Conservation (phyloP, 1,140 invertebrate genomes). For the Diploscapter pachys region DNA sequence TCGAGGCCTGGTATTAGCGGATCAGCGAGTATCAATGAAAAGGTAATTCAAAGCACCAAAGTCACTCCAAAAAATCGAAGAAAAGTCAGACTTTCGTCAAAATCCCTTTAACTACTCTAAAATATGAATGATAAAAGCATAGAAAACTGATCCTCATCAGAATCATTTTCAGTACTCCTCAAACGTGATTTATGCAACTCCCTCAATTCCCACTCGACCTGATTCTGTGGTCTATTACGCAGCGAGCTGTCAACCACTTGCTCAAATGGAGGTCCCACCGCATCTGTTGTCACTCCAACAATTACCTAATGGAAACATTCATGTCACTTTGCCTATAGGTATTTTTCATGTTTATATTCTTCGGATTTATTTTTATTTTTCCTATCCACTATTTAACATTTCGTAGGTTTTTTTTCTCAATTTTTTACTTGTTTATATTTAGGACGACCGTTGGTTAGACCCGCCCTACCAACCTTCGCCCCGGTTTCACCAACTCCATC, state of each 20-base stretch:
- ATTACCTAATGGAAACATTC: constrained; percentile 45
- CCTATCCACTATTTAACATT: constrained; percentile 42
- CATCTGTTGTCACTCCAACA: constrained; percentile 42
- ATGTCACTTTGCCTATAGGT: constrained; percentile 39
- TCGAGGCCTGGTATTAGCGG: not conserved
- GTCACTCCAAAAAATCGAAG: no score
- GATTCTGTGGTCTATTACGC: constrained; percentile 45
- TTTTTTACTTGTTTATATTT: not conserved
- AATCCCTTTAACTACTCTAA: no score
- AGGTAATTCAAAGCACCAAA: no score
- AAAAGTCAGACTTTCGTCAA: no score
- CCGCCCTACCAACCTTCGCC: constrained; percentile 27
- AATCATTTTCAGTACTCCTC: not conserved
- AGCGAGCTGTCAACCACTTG: constrained; percentile 30
- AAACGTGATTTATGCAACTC: constrained; percentile 41
- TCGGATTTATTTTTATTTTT: constrained; percentile 37
- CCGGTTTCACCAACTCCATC: constrained; percentile 36
- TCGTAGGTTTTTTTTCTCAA: constrained; percentile 37
- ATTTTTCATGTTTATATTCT: not conserved
- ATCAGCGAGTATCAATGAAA: no score
- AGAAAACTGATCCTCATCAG: no score
- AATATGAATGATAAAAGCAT: no score
- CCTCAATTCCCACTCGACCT: constrained; percentile 28
- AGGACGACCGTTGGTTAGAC: constrained; percentile 28
- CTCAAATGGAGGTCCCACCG: constrained; percentile 42